A percentile compares a stretch with the other conserved stretches of the same genome.
Conservation (phyloP, 2,797 vertebrate species). For the Lacerta agilis region DNA sequence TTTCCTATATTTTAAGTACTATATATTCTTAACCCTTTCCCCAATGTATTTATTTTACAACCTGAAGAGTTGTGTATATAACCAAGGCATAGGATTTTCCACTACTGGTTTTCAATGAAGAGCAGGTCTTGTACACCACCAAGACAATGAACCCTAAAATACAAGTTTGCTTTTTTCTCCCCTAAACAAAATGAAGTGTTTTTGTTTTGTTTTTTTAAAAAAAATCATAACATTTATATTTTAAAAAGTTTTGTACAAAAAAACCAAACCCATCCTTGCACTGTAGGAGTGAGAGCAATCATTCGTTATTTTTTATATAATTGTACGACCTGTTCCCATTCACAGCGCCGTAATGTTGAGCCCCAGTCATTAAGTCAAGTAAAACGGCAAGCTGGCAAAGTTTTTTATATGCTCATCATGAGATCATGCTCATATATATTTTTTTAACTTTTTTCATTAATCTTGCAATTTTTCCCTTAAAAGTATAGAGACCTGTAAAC, state of each 20-base stretch:
- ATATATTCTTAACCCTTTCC: slow-evolving; percentile 96
- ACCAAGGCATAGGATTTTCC: slow-evolving; percentile 93
- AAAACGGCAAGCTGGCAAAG: slow-evolving; percentile 84
- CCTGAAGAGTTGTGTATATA: slow-evolving; percentile 99
- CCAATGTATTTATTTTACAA: slow-evolving; percentile 98
- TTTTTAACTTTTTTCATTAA: slow-evolving; percentile 74
- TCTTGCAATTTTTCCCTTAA: slow-evolving; percentile 92
- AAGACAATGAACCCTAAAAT: slow-evolving; percentile 95
- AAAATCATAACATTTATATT: slow-evolving; percentile 89
- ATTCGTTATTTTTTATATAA: slow-evolving; percentile 81
- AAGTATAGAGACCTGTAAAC: slow-evolving; percentile 95
- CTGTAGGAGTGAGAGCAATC: slow-evolving; percentile 88
- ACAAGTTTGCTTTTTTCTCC: slow-evolving; percentile 81
- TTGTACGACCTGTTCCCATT: slow-evolving; percentile 88
- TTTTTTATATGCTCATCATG: slow-evolving; percentile 82
- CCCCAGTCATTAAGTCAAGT: slow-evolving; percentile 86
- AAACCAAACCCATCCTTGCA: slow-evolving; percentile 78
- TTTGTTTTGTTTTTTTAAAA: slow-evolving; percentile 78
- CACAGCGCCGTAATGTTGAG: slow-evolving; percentile 86
- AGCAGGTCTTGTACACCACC: slow-evolving; percentile 95
- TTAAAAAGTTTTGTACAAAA: slow-evolving; percentile 90
- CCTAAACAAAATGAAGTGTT: slow-evolving; percentile 93
- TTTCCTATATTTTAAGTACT: slow-evolving; percentile 99
- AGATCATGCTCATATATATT: slow-evolving; percentile 74
- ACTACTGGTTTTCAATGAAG: slow-evolving; percentile 88